Evolutionary conservation across 2,113 vertebrate genomes (phyloP), one percentile per base, ranked within the genome.

Genomic region (Ictalurus punctatus): DNA sequence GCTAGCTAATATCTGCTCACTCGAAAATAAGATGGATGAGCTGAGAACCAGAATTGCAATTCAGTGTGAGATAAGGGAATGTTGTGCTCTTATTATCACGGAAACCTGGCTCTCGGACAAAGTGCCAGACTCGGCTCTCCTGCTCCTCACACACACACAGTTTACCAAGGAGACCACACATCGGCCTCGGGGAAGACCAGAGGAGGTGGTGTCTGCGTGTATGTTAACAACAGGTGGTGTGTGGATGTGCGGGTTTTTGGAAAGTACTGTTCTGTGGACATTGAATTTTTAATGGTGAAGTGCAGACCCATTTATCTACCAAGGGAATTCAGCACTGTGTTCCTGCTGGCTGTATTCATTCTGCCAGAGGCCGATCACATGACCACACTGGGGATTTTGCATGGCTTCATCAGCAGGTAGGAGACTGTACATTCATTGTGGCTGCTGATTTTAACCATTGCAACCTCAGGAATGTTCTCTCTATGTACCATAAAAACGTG

Each of bases 131-230:
- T 59, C 14, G 16, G 58, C 58, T 59, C 3, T 59, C 17, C 4
- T 59, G 61, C 23, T 63, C 0, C 56, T 16, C 19, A 21, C 6
- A 67, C 27, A n/a, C 12, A 4, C 27, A 27, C 65, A 10, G 2
- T 79, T 74, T 78, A 87, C 30, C 74, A 40, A 63, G 67, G 40
- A 12, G 85, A 73, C 84, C 34, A 63, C 58, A 80, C 90, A 27
- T 37, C 85, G 8, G 85, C 56, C 2, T 61, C n/a, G 21, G 71
- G 71, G 6, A 78, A 59, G 71, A 40, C 0, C 52, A 74, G 12
- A 44, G 56, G 54, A 6, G 85, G 71, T 59, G 30, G 80, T 7
- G 14, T 83, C 0, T 58, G 79, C 0, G 10, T 61, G 6, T 83
- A 61, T 4, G 17, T 83, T 1, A 83, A 61, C 19, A 83, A 58